Evolutionary conservation across 2,888 invertebrate species (phyloP), one percentile per base, ranked within the genome.

Genomic region (Philhelius pedissequus): DNA sequence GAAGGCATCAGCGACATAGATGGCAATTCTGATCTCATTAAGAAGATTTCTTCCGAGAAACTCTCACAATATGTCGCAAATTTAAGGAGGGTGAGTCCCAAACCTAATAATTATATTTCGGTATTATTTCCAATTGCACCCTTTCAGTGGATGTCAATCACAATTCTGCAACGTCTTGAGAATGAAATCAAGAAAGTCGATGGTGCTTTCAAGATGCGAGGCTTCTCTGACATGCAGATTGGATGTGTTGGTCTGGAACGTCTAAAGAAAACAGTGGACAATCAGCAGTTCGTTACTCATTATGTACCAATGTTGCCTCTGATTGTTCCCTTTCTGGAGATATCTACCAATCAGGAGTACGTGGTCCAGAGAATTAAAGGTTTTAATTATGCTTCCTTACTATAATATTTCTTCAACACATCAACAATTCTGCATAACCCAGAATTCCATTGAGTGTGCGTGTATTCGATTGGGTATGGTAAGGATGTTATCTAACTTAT

Each of bases 321-420:
- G 56, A 87, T 97, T 54, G 92, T 97, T 66, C 96, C 96, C 1
- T 98, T 97, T 91, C 92, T 98, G 79, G 96, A 97, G 89, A 93
- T 96, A 64, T 95, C 95, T 58, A 93, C 95, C 18, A 96, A 97
- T 92, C 97, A 97, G 91, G 96, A 96, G 89, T 98, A 98, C 92
- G 92, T 97, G 15, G 95, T 96, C 58, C 94, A 94, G 84, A 93
- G 98, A 87, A 95, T 98, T 38, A 93, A 93, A 89, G 93, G 94
- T 93, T 54, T n/a, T 11, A 6, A 11, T 11, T 5, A 7, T 2
- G 13, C 13, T 35, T 35, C 3, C 8, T 32, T 32, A 8, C 6
- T 7, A 5, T 32, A 32, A 2, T 32, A 8, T 7, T 32, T 32
- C 9, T 8, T 8, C 25, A 4, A 25, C 3, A 25, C 25, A 25